Conservation (phyloP, 2,113 vertebrate species). For the Corapipo altera region DNA sequence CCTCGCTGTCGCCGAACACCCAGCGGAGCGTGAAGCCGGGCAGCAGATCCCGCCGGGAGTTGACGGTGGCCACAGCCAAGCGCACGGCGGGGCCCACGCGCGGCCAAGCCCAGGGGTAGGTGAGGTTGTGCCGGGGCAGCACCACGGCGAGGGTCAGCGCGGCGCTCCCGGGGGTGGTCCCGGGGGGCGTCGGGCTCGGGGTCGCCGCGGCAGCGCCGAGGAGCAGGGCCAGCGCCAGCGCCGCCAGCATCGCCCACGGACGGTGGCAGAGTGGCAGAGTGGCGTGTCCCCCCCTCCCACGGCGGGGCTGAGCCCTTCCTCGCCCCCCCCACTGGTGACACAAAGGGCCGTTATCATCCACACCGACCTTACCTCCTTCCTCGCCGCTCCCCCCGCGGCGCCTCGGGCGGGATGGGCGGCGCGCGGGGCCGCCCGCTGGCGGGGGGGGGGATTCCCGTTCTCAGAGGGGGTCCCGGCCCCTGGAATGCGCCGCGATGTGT, state of each 20-base stretch:
- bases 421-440: not conserved
- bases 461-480: not conserved
- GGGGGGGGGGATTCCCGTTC: not conserved
- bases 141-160: conserved; percentile 84
- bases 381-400: not conserved
- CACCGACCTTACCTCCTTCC: not conserved
- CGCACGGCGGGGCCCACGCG: conserved; percentile 85
- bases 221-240: not conserved
- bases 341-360: not conserved
- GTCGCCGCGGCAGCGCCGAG: not conserved
- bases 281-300: not conserved
- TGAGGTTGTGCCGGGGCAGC: conserved; percentile 83
- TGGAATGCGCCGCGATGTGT: not conserved
- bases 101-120: conserved; percentile 93
- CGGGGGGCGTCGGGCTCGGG: not conserved
- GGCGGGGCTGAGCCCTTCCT: not conserved
- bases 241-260: conserved; percentile 40
- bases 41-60: conserved; percentile 71
- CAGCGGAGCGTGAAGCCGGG: conserved; percentile 71
- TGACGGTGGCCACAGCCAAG: conserved; percentile 74
- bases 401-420: not conserved
- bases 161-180: not conserved
- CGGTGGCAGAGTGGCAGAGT: not conserved
- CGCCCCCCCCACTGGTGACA: not conserved
- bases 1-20: conserved; percentile 85